Evolutionary conservation across 2,797 vertebrate species (phyloP), one percentile per base, ranked within the genome.

Genomic region (Staurois parvus): DNA sequence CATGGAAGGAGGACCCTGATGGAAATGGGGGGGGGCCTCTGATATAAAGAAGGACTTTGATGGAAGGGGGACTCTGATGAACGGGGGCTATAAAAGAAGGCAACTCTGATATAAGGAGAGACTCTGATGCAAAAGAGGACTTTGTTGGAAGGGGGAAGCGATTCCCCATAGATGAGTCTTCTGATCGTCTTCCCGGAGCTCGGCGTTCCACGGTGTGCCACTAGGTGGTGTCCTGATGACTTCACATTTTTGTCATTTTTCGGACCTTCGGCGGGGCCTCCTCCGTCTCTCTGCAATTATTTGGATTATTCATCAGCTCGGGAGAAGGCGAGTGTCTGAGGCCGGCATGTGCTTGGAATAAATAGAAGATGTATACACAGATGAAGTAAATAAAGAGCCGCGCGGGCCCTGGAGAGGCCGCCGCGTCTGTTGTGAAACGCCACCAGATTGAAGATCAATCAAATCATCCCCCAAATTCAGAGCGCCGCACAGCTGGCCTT

Each of bases 281-380:
- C 90, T 90, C 76, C 42, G 84, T 86, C 90, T 91, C 91, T 89
- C 87, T 92, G 92, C 91, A 91, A 92, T 92, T 91, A 92, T 91
- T 90, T 87, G 91, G 91, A 89, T 91, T 91, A 92, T 93, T 92
- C 92, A 92, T 93, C 90, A 92, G 88, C 90, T 91, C 89, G 90
- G 90, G 91, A 91, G 87, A 90, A 90, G 88, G 76, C 78, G 89
- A 90, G 89, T 90, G 91, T 93, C 90, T 92, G 89, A 24, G 1
- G 88, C 89, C 89, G 91, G 91, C 92, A 93, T 91, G 79, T 93
- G 93, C 91, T 93, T 92, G 90, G 89, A 92, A 93, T 93, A 92
- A 93, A 91, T 92, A 91, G 90, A 92, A 92, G 91, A 93, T 92
- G 91, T 92, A 93, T 93, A 91, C 89, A 15, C 89, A 89, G 91